A percentile compares a stretch with the other conserved stretches of the same genome.
Conservation (phyloP, 2,888 invertebrate species). For the Drosophila kanekoi region DNA sequence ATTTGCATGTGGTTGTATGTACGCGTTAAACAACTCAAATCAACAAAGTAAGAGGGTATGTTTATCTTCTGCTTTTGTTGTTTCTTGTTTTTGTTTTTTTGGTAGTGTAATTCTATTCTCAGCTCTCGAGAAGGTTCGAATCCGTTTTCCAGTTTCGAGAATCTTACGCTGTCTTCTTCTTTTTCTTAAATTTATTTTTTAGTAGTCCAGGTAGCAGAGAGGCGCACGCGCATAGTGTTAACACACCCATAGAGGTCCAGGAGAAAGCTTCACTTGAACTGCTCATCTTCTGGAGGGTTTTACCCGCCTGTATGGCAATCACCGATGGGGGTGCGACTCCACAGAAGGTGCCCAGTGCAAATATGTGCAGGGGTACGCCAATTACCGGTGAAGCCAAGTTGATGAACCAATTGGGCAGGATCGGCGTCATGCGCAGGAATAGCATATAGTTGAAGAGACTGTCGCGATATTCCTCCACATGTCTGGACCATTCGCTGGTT, state of each 20-base stretch:
- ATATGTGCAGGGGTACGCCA: constrained; percentile 96
- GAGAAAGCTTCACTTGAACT: constrained; percentile 95
- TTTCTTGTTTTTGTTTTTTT: constrained; percentile 31
- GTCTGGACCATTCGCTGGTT: constrained; percentile 93
- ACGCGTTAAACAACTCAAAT: constrained; percentile 18
- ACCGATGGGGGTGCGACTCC: constrained; percentile 99
- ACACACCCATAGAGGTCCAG: constrained; percentile 92
- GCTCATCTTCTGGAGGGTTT: constrained; percentile 96
- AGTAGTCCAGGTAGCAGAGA: constrained; percentile 95
- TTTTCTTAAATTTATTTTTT: constrained; percentile 92
- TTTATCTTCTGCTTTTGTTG: background rate
- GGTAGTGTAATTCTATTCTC: constrained; percentile 37
- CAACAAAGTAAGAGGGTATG: constrained; percentile 9
- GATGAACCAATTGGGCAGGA: constrained; percentile 98
- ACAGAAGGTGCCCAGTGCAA: constrained; percentile 97
- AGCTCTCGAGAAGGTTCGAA: background rate
- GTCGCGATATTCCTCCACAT: constrained; percentile 93
- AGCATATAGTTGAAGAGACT: constrained; percentile 98
- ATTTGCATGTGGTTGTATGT: background rate
- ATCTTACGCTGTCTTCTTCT: constrained; percentile 82
- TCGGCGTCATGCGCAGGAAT: constrained; percentile 98
- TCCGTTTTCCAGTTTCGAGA: background rate
- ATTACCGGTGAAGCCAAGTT: constrained; percentile 96
- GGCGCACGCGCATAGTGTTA: constrained; percentile 92
- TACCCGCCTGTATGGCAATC: constrained; percentile 98